Evolutionary conservation across 2,888 invertebrate species (phyloP).

Genomic region (Drosophila borborema): DNA sequence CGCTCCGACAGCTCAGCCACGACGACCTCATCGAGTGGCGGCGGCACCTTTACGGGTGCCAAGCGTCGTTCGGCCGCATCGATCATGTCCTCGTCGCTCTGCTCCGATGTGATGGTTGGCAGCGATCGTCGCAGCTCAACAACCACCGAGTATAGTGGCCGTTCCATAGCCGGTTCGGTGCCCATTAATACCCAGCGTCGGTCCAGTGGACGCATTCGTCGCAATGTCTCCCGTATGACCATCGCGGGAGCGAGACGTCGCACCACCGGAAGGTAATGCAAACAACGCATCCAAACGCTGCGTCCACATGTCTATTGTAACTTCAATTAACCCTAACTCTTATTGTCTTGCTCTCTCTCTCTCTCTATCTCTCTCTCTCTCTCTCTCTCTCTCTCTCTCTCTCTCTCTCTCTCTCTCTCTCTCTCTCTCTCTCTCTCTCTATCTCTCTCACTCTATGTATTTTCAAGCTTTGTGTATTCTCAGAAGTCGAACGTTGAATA

Average conservation of each 20-base stretch:
- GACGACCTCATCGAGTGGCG: constrained; percentile 84
- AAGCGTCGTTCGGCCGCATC: constrained; percentile 84
- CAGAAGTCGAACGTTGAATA: not conserved
- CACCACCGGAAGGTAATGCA: constrained; percentile 85
- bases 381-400: too few species aligned
- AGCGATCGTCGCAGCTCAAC: constrained; percentile 84
- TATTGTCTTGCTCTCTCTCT: not conserved
- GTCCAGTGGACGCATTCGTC: constrained; percentile 83
- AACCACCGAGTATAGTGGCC: constrained; percentile 82
- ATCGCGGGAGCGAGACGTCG: constrained; percentile 84
- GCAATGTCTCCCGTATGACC: constrained; percentile 84
- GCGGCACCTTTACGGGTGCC: constrained; percentile 83
- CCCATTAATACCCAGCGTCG: constrained; percentile 76
- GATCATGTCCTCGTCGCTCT: constrained; percentile 84
- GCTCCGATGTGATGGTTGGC: constrained; percentile 82
- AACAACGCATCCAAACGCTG: constrained; percentile 14
- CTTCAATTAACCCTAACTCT: not conserved
- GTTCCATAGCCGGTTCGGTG: constrained; percentile 60
- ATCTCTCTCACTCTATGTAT: not conserved
- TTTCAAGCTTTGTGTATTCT: too few species aligned
- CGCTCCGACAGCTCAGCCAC: constrained; percentile 85
- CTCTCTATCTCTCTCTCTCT: too few species aligned
- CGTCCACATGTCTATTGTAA: constrained; percentile 1
- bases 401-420: too few species aligned
- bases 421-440: too few species aligned